Percentiles rank a stretch among this genome's conserved stretches.
These are phyloP conservation scores for Pseudorasbora parva DNA, from an alignment of 2,113 vertebrate species.

Conservation along the genomic window DNA sequence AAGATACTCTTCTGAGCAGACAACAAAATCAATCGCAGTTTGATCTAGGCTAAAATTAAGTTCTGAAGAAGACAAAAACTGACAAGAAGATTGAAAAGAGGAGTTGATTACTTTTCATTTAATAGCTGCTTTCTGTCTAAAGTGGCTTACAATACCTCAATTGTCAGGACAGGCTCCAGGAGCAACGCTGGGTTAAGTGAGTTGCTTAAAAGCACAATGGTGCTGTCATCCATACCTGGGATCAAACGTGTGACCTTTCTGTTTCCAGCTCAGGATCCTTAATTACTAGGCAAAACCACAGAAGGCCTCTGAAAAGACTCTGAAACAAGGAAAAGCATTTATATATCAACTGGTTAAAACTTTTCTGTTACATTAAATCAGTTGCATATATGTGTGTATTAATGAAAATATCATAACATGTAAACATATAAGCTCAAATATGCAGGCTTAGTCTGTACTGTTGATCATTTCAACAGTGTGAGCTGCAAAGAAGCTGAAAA, in stretches of 20 bases:
- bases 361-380: background rate
- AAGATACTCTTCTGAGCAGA: constrained; percentile 12
- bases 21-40: constrained; percentile 23
- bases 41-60: constrained; percentile 8
- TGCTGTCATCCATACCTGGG: constrained; percentile 33
- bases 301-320: background rate
- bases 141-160: constrained; percentile 19
- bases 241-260: constrained; percentile 33
- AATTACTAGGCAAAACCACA: constrained; percentile 22
- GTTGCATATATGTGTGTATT: background rate
- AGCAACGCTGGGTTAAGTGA: constrained; percentile 12
- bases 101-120: constrained; percentile 43
- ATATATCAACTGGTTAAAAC: background rate
- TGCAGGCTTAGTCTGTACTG: background rate
- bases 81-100: constrained; percentile 31
- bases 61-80: constrained; percentile 32
- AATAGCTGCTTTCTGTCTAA: constrained; percentile 28
- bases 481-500: constrained; percentile 16
- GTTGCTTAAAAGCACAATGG: constrained; percentile 7
- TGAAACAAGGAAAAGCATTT: constrained; percentile 9
- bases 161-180: constrained; percentile 20
- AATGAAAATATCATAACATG: background rate
- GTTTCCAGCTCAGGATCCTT: constrained; percentile 11
- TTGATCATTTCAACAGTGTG: background rate
- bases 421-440: background rate